Evolutionary conservation across 2,888 invertebrate species (phyloP), one percentile per base, ranked within the genome.

Genomic region (Cantharis rustica): DNA sequence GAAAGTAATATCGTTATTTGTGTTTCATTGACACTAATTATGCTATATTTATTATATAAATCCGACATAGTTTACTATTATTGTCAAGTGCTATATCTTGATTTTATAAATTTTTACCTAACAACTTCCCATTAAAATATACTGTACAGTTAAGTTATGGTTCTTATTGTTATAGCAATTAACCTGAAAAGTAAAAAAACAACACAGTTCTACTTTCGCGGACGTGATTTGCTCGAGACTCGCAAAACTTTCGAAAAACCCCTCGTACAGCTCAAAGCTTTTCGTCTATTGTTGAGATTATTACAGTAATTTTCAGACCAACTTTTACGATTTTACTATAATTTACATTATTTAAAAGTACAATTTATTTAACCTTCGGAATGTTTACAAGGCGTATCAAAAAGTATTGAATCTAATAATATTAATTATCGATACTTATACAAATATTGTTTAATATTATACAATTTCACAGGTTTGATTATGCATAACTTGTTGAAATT

Each of bases 11-110:
- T 66, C 20, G 64, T 66, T 66, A 66, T n/a, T 66, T 66, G 5
- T 47, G 47, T 66, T 66, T 66, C 64, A 66, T 66, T 66, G 64
- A 66, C 64, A 66, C 64, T 66, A 66, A 66, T 66, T 66, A 66
- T 66, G n/a, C 9, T 20, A 20, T 66, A 66, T 66, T 66, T 66
- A 66, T 66, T 66, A 20, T 66, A 66, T 66, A n/a, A 66, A 66
- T 66, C 17, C 23, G 64, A 66, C 64, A 66, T 23, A 66, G 20
- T 66, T 66, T 66, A 20, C 13, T 66, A 66, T 66, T 66, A 23
- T 66, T 66, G 64, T 66, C 23, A 66, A 23, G 23, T 23, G 23
- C 64, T 16, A 63, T 63, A 17, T 17, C 17, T 17, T 66, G 23
- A 23, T 17, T 66, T 66, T n/a, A 66, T 66, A 66, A 17, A 66